Evolutionary conservation across 1,140 invertebrate species (phyloP), one percentile per base, ranked within the genome.

Genomic region (Rhopalosiphum padi): DNA sequence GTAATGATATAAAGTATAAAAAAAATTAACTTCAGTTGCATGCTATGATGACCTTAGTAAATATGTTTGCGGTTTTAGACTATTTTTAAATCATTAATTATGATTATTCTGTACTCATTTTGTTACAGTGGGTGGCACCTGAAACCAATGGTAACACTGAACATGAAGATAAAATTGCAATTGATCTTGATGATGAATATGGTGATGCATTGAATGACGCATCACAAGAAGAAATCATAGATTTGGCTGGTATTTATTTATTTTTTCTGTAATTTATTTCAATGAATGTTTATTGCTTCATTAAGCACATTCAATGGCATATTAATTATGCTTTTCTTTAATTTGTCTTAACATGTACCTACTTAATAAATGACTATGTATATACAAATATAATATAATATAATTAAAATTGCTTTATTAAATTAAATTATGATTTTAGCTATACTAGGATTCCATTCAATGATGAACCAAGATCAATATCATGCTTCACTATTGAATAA

Each of bases 391-490:
- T 23, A 83, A 21, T 83, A 23, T 9, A 7, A 23, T 9, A 22
- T 41, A 11, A 86, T 86, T 30, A 30, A 86, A 86, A 86, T 86
- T 85, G 37, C 22, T 87, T 86, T 51, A 51, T 88, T 88, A 22
- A 51, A 53, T 37, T 35, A 7, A 51, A 23, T 11, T 88, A 9
- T 9, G 5, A 68, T 94, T 94, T 46, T 95, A 99, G 99, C 99
- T 96, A 99, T 99, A 95, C 96, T 99, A 94, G 99, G 99, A 94
- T 99, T 99, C 96, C 99, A 99, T 96, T 99, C 99, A 90, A 99
- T 99, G 98, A 98, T 99, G 97, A 99, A 99, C 96, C 99, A 99
- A 96, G 99, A 99, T 95, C 99, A 99, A 95, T 99, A 99, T 96
- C 98, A 99, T 96, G 99, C 99, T 91, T 99, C 99, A 82, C 95